Percentiles rank a stretch among this genome's conserved stretches.
These are phyloP conservation scores for Acipenser ruthenus DNA, from an alignment of 2,797 vertebrate genomes.

Conservation along the genomic window DNA sequence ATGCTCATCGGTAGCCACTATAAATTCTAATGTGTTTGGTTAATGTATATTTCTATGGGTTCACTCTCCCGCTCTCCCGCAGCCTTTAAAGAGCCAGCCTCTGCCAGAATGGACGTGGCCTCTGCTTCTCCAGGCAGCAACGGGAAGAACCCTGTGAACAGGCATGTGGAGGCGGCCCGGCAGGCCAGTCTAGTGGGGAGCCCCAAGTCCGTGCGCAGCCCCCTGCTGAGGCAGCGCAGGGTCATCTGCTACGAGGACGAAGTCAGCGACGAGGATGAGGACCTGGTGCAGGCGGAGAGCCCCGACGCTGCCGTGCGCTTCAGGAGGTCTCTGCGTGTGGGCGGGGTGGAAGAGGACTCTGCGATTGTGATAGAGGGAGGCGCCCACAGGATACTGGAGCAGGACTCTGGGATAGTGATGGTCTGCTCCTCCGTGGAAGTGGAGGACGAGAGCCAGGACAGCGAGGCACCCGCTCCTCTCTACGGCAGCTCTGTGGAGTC, in stretches of 20 bases:
- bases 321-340: conserved; percentile 3
- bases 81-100: conserved; percentile 48
- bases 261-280: conserved; percentile 49
- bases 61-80: not conserved
- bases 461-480: conserved; percentile 36
- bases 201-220: conserved; percentile 66
- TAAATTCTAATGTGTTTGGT: not conserved
- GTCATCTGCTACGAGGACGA: conserved; percentile 69
- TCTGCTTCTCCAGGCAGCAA: conserved; percentile 25
- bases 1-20: not conserved
- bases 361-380: conserved; percentile 23
- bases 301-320: not conserved
- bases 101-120: conserved; percentile 41
- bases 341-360: conserved; percentile 25
- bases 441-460: conserved; percentile 45
- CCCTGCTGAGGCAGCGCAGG: conserved; percentile 72
- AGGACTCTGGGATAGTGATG: conserved; percentile 33
- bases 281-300: conserved; percentile 16
- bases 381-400: conserved; percentile 32
- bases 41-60: not conserved
- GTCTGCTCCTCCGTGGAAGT: conserved; percentile 45
- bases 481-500: conserved; percentile 44
- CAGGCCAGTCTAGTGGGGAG: conserved; percentile 58
- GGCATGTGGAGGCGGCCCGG: conserved; percentile 40
- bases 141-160: conserved; percentile 39